A percentile compares a stretch with the other conserved stretches of the same genome.
These are phyloP conservation scores for Drosophila affinis DNA, from an alignment of 2,888 invertebrate species.

Conservation along the genomic window DNA sequence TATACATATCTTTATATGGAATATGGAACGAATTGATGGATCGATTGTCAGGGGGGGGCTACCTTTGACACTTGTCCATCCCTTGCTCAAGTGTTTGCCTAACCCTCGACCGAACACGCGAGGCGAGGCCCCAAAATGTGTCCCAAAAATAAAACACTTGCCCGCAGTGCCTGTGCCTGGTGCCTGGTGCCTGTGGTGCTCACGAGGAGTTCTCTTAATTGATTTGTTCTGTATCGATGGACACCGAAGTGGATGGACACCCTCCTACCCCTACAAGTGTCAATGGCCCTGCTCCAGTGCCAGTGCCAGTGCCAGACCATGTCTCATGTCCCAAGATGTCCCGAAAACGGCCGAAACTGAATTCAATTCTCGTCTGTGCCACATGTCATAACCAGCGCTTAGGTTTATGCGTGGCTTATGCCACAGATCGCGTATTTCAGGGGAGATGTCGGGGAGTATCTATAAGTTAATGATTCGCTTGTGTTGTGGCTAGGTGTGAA, in stretches of 20 bases:
- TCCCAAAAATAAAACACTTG: constrained; percentile 35
- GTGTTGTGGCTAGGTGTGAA: constrained; percentile 13
- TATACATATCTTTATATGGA: neutral
- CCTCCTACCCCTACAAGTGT: constrained; percentile 8
- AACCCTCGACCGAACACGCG: constrained; percentile 38
- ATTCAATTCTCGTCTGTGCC: constrained; percentile 10
- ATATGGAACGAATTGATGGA: constrained; percentile 18
- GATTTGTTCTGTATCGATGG: constrained; percentile 40
- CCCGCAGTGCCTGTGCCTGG: neutral
- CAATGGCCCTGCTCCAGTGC: constrained; percentile 17
- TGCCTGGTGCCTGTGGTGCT: neutral
- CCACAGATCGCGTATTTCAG: neutral
- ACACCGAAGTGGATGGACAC: neutral
- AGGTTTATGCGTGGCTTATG: constrained; percentile 6
- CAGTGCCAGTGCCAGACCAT: neutral
- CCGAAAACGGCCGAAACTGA: constrained; percentile 16
- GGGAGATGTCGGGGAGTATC: no score
- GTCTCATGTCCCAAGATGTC: constrained; percentile 1
- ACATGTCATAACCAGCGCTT: constrained; percentile 14
- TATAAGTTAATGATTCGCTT: neutral
- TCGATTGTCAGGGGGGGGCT: constrained; percentile 23
- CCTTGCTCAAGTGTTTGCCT: constrained; percentile 33
- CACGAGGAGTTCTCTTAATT: constrained; percentile 32
- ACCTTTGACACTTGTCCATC: constrained; percentile 30
- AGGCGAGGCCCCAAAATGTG: constrained; percentile 26